Conservation (phyloP, 2,797 vertebrate species). For the Oophaga sylvatica region DNA sequence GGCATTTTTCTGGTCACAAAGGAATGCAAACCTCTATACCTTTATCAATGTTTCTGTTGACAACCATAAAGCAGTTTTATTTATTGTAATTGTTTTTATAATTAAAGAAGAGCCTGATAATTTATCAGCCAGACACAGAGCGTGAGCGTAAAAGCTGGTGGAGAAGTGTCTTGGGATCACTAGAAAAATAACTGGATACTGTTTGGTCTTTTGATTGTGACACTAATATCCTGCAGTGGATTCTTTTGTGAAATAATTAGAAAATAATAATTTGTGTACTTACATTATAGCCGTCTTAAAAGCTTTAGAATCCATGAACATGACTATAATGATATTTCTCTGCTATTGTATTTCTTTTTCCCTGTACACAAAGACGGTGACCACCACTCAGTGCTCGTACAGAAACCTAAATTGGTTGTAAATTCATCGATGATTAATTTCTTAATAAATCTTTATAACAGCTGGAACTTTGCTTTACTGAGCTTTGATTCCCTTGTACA, state of each 20-base stretch:
- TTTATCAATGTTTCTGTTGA: slow-evolving; percentile 24
- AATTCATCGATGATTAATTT: background rate
- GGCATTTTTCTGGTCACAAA: slow-evolving; percentile 22
- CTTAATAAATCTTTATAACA: background rate
- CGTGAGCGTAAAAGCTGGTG: slow-evolving; percentile 7
- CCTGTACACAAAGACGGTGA: background rate
- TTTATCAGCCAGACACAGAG: slow-evolving; percentile 37
- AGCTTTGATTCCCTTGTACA: background rate
- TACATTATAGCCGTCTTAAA: slow-evolving; percentile 20
- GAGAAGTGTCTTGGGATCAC: slow-evolving; percentile 27
- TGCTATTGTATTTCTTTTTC: background rate
- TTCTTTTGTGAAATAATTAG: slow-evolving; percentile 27
- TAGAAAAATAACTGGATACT: slow-evolving; percentile 16
- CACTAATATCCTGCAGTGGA: slow-evolving; percentile 13
- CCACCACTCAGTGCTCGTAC: background rate
- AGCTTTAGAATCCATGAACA: background rate
- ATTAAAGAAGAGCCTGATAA: slow-evolving; percentile 39
- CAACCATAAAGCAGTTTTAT: slow-evolving; percentile 24
- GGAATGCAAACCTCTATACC: slow-evolving; percentile 1
- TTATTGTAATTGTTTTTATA: slow-evolving; percentile 46
- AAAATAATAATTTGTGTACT: background rate
- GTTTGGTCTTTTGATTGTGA: slow-evolving; percentile 40
- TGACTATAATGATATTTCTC: background rate
- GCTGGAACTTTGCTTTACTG: background rate
- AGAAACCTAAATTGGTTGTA: background rate